These are phyloP conservation scores for Trichopria drosophilae DNA, from an alignment of 2,888 invertebrate genomes.

Conservation along the genomic window DNA sequence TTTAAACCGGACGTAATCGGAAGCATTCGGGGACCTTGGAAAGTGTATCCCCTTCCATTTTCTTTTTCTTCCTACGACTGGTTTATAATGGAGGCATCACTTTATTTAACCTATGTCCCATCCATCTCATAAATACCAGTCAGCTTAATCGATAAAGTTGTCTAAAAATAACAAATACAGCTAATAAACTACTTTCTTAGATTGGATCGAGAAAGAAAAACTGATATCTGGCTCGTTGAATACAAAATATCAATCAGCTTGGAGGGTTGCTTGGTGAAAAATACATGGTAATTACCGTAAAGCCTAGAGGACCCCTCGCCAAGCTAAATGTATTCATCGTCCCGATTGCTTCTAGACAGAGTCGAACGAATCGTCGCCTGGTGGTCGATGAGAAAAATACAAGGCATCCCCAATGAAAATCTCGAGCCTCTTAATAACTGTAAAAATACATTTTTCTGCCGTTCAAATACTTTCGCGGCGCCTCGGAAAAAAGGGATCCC, in stretches of 20 bases:
- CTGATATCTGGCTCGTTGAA: conserved; percentile 39
- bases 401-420: not conserved
- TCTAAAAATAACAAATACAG: not conserved
- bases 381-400: not conserved
- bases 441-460: conserved; percentile 28
- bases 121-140: too few species aligned
- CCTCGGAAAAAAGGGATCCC: conserved; percentile 35
- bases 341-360: conserved; percentile 43
- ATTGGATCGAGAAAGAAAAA: not conserved
- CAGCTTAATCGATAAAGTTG: too few species aligned
- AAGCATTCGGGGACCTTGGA: too few species aligned
- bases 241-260: conserved; percentile 57
- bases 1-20: too few species aligned
- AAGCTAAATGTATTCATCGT: conserved; percentile 50
- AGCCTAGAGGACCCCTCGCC: conserved; percentile 41
- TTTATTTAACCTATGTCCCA: too few species aligned
- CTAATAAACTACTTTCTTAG: not conserved
- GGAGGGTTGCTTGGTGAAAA: conserved; percentile 51
- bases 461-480: conserved; percentile 33
- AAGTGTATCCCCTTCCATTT: too few species aligned
- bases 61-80: too few species aligned
- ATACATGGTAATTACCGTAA: conserved; percentile 55
- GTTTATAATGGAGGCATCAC: too few species aligned
- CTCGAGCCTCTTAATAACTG: conserved; percentile 1
- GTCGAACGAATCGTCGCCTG: conserved; percentile 12